A percentile compares a stretch with the other conserved stretches of the same genome.
phyloP scores from a whole-genome alignment of 2,888 invertebrate genomes.

The Drosophila macrospina region DNA sequence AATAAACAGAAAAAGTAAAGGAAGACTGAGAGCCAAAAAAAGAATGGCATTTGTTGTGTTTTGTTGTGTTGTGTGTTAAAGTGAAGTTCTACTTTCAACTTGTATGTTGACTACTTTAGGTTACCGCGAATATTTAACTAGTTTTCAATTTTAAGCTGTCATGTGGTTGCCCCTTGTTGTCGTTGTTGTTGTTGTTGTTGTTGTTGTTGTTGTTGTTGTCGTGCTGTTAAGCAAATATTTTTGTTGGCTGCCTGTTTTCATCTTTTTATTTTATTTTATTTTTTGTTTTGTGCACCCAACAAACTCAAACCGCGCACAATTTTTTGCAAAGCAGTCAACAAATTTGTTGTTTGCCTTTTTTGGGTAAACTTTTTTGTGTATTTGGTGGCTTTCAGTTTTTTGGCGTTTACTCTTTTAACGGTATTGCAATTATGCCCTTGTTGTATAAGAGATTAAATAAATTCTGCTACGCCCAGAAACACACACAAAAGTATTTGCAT shows the following conservation, averaged over 20 bases:
- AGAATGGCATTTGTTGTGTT: too few species aligned
- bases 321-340: conserved; percentile 53
- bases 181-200: conserved; percentile 12
- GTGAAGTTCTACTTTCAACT: conserved; percentile 49
- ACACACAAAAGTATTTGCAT: not conserved
- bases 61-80: not conserved
- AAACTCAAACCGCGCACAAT: conserved; percentile 34
- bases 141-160: conserved; percentile 68
- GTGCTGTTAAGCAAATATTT: conserved; percentile 47
- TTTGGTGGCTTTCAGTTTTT: conserved; percentile 24
- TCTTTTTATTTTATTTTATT: conserved; percentile 1
- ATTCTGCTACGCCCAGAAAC: not conserved
- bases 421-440: conserved; percentile 33
- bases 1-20: conserved; percentile 62
- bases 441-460: conserved; percentile 16
- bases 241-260: conserved; percentile 21
- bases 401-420: conserved; percentile 25
- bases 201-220: conserved; percentile 15
- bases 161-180: conserved; percentile 38
- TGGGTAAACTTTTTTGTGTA: conserved; percentile 30
- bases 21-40: conserved; percentile 7
- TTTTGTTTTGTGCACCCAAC: conserved; percentile 21
- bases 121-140: conserved; percentile 73
- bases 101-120: conserved; percentile 41
- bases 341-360: conserved; percentile 37